phyloP scores from a whole-genome alignment of 2,888 invertebrate genomes.

The Biston stratarius region DNA sequence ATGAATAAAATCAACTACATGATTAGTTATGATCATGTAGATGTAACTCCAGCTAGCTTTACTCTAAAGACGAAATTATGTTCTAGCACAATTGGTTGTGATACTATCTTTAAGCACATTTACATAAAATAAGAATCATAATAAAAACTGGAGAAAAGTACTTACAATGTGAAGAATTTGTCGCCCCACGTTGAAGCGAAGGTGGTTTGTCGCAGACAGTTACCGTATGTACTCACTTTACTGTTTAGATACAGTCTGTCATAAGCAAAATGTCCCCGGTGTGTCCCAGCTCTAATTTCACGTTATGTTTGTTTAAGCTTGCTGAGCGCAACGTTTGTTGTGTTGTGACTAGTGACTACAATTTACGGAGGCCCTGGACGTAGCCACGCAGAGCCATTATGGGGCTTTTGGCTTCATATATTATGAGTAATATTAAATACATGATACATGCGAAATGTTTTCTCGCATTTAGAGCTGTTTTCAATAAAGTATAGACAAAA shows the following conservation, averaged over 20 bases:
- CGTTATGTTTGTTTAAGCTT: slow-evolving; percentile 33
- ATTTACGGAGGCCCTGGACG: slow-evolving; percentile 28
- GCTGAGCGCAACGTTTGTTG: slow-evolving; percentile 28
- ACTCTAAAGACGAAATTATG: too few species aligned
- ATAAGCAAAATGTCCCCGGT: slow-evolving; percentile 32
- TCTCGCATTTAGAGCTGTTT: neutral
- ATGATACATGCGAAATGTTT: neutral
- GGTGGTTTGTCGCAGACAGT: slow-evolving; percentile 18
- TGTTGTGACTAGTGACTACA: slow-evolving; percentile 24
- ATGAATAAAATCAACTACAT: too few species aligned
- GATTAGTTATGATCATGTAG: too few species aligned
- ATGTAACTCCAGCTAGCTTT: too few species aligned
- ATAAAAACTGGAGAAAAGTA: neutral
- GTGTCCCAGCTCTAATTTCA: slow-evolving; percentile 29
- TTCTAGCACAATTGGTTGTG: too few species aligned
- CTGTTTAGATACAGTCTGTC: slow-evolving; percentile 19
- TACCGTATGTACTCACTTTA: slow-evolving; percentile 15
- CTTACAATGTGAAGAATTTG: neutral
- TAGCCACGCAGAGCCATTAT: slow-evolving; percentile 4
- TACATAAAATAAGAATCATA: too few species aligned
- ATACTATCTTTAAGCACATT: neutral
- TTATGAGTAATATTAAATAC: neutral
- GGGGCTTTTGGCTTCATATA: slow-evolving; percentile 8
- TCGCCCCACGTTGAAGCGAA: neutral
- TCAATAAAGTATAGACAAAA: neutral